phyloP scores from a whole-genome alignment of 2,113 vertebrate species.

The Origma solitaria region DNA sequence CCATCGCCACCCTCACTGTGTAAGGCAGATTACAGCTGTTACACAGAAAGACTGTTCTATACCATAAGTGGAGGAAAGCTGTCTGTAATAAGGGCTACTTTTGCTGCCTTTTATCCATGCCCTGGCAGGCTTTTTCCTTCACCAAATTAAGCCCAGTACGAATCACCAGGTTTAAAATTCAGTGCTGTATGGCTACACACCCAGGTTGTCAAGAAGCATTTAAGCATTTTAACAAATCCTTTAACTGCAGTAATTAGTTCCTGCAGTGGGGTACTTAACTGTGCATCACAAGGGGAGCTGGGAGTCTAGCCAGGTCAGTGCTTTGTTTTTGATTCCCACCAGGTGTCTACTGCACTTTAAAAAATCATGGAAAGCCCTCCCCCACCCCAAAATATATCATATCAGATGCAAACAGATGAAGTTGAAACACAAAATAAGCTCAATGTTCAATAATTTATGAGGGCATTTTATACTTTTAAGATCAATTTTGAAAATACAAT shows the following conservation, averaged over 20 bases:
- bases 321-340: not conserved
- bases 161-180: not conserved
- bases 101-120: not conserved
- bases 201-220: not conserved
- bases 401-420: not conserved
- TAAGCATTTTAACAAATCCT: slow-evolving; percentile 6
- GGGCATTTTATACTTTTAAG: not conserved
- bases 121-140: not conserved
- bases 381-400: not conserved
- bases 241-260: not conserved
- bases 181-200: not conserved
- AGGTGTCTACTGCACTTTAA: not conserved
- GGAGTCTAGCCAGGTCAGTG: not conserved
- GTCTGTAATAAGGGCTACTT: not conserved
- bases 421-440: not conserved
- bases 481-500: not conserved
- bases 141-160: not conserved
- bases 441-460: not conserved
- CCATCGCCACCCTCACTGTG: not conserved
- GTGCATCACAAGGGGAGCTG: not conserved
- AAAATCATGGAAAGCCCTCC: not conserved
- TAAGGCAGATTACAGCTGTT: not conserved
- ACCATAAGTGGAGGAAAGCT: not conserved
- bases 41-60: not conserved
- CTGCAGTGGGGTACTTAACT: not conserved